phyloP scores from a whole-genome alignment of 2,113 vertebrate species.

The Bagarius yarrelli region DNA sequence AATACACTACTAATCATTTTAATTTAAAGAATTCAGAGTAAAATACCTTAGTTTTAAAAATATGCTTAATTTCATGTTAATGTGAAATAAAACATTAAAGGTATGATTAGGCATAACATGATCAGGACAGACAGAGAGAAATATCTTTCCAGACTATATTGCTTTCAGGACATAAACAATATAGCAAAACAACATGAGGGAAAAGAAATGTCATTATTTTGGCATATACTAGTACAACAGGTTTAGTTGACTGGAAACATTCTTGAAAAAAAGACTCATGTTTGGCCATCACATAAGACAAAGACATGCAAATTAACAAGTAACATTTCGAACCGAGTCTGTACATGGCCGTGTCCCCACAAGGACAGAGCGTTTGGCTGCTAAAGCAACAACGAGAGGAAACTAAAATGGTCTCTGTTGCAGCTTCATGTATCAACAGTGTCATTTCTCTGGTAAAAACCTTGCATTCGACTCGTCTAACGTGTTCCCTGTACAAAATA shows the following conservation, averaged over 20 bases:
- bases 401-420: neutral
- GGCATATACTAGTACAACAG: conserved; percentile 47
- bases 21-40: conserved; percentile 34
- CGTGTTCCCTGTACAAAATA: conserved; percentile 42
- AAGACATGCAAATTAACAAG: conserved; percentile 52
- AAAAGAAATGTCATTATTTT: conserved; percentile 39
- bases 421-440: conserved; percentile 35
- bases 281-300: conserved; percentile 46
- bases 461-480: conserved; percentile 37
- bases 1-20: conserved; percentile 28
- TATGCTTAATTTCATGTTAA: conserved; percentile 38
- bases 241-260: conserved; percentile 39
- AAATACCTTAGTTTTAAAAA: conserved; percentile 38
- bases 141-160: conserved; percentile 48
- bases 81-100: conserved; percentile 52
- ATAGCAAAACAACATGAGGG: conserved; percentile 44
- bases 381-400: conserved; percentile 11
- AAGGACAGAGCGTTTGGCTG: neutral
- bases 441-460: conserved; percentile 14
- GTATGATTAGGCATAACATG: conserved; percentile 49
- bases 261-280: conserved; percentile 12
- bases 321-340: conserved; percentile 37
- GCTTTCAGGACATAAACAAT: conserved; percentile 49
- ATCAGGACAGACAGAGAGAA: conserved; percentile 41
- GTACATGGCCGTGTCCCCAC: neutral